Conservation (phyloP, 2,113 vertebrate species). For the Microcebus murinus region DNA sequence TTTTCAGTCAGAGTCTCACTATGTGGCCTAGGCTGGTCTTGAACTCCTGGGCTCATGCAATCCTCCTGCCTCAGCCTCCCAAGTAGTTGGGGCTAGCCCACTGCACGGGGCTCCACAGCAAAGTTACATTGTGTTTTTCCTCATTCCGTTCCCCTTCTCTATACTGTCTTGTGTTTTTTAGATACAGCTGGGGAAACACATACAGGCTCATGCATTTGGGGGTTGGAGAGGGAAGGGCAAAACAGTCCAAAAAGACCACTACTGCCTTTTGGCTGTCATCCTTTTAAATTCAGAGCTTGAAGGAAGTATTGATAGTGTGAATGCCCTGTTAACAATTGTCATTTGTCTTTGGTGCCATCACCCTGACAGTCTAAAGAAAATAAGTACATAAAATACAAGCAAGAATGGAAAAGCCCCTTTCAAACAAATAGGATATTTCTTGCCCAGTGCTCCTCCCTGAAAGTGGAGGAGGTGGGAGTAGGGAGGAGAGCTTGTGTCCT, state of each 20-base stretch:
- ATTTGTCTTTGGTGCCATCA: background rate
- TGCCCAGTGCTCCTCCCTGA: background rate
- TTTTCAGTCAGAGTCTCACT: background rate
- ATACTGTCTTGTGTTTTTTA: background rate
- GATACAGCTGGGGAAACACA: background rate
- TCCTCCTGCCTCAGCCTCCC: too few species aligned
- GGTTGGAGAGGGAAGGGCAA: background rate
- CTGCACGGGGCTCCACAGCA: background rate
- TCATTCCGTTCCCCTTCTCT: background rate
- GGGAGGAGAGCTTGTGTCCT: background rate
- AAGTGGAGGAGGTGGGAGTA: background rate
- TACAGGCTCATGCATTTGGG: background rate
- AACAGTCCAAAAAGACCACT: background rate
- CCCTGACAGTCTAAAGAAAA: background rate
- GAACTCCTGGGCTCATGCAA: too few species aligned
- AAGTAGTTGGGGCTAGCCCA: too few species aligned
- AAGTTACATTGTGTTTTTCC: background rate
- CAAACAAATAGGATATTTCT: constrained; percentile 24
- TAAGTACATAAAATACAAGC: background rate
- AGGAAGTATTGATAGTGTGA: background rate
- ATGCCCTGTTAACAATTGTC: background rate
- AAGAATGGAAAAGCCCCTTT: constrained; percentile 6
- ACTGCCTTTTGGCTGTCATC: background rate
- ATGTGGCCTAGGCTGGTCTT: too few species aligned
- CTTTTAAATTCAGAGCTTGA: background rate